A percentile compares a stretch with the other conserved stretches of the same genome.
Evolutionary conservation across 2,888 invertebrate genomes (phyloP).

Genomic region (Hemicrepidius hirtus): DNA sequence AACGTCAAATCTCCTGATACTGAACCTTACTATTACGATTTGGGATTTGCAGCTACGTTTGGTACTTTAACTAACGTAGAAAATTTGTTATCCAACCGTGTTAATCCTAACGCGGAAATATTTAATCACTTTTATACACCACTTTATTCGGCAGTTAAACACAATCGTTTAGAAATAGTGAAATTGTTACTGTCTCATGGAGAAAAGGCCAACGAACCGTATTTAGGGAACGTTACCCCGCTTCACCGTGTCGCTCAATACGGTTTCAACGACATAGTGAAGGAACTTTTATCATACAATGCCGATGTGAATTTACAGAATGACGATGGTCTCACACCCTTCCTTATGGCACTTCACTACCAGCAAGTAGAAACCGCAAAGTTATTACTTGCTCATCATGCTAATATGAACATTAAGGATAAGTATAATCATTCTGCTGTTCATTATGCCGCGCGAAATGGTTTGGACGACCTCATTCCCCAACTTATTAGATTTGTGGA

Average conservation of each 20-base stretch:
- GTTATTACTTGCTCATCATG: not conserved
- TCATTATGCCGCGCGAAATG: not conserved
- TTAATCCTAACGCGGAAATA: too few species aligned
- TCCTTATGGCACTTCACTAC: not conserved
- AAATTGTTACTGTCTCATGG: constrained; percentile 5
- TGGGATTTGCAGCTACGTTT: constrained; percentile 19
- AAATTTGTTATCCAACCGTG: not conserved
- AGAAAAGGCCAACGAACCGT: not conserved
- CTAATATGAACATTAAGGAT: not conserved
- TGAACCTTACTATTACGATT: not conserved
- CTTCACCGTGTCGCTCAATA: not conserved
- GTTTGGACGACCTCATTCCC: not conserved
- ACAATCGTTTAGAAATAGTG: constrained; percentile 1
- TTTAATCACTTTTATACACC: not conserved
- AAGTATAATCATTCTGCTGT: not conserved
- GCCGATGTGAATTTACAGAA: not conserved
- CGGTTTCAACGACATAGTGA: not conserved
- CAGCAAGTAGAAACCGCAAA: not conserved
- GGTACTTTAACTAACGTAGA: not conserved
- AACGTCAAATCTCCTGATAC: not conserved
- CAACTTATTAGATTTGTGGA: not conserved
- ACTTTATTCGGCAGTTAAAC: constrained; percentile 9
- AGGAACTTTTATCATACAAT: not conserved
- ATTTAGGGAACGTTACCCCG: not conserved
- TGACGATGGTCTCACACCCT: not conserved